These are phyloP conservation scores for Drosophila testacea DNA, from an alignment of 2,888 invertebrate genomes.

Conservation along the genomic window DNA sequence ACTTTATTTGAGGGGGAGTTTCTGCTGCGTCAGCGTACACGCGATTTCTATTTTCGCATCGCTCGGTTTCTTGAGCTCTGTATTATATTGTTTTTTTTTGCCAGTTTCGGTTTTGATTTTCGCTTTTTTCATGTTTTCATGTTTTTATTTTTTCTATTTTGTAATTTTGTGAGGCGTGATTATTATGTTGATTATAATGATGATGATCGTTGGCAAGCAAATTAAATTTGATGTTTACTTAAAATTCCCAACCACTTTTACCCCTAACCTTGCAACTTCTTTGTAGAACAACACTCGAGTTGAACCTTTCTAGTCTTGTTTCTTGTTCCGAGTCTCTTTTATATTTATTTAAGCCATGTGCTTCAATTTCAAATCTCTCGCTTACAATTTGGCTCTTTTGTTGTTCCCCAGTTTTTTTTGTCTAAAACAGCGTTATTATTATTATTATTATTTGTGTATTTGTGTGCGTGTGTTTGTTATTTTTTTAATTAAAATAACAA, in stretches of 20 bases:
- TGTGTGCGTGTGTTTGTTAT: conserved; percentile 30
- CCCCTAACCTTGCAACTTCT: background rate
- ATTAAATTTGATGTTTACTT: conserved; percentile 72
- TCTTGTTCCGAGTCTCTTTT: conserved; percentile 11
- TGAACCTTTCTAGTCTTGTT: conserved; percentile 16
- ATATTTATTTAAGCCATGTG: conserved; percentile 69
- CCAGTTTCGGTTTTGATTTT: conserved; percentile 26
- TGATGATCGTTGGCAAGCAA: conserved; percentile 59
- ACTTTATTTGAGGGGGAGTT: conserved; percentile 48
- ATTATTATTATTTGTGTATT: conserved; percentile 15
- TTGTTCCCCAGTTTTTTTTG: conserved; percentile 17
- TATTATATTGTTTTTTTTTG: background rate
- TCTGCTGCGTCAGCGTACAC: conserved; percentile 75
- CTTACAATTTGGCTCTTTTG: conserved; percentile 56
- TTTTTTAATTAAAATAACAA: conserved; percentile 75
- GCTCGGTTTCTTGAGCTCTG: conserved; percentile 27
- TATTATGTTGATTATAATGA: conserved; percentile 64
- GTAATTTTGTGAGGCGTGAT: conserved; percentile 46
- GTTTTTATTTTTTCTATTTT: conserved; percentile 12
- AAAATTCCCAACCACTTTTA: conserved; percentile 7
- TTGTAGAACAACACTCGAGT: conserved; percentile 6
- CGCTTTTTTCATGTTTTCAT: conserved; percentile 9
- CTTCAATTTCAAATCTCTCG: conserved; percentile 42
- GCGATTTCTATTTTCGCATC: conserved; percentile 52
- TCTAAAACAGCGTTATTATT: conserved; percentile 42